Base-by-base conservation (phyloP, 2,888 invertebrate species). In the Ceratothoa steindachneri region DNA sequence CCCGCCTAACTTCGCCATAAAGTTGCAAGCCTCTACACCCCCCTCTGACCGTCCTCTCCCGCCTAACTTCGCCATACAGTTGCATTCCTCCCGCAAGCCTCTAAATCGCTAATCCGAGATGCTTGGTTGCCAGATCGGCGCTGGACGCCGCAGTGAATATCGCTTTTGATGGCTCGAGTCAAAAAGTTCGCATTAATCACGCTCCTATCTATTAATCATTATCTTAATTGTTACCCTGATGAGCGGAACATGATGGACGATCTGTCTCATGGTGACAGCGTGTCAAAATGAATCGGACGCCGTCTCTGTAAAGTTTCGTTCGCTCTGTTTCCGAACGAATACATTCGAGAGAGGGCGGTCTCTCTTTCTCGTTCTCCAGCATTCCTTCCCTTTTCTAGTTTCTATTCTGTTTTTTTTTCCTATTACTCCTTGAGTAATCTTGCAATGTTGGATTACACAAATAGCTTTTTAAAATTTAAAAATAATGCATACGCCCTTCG, bases 171-270 rank as follows among this genome's bases (percentile, higher is more conserved):
- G 24, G 60, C 22, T 60, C 24, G 24, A 60, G 60, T 60, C 60
- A 24, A 60, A 60, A 60, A 60, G 60, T 2, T 1, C 1, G n/a
- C 60, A 24, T 60, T 60, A 60, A 60, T 60, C 60, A 60, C 22
- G 2, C 22, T 12, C 12, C 60, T n/a, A 60, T 60, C 60, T 60
- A 60, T 60, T 60, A 24, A 60, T 60, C 60, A 60, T 60, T 60
- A 60, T n/a, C 22, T 60, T 60, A 60, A 60, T 60, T 60, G 60
- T 60, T 60, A 60, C 60, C 60, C 22, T 24, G 60, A 60, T 60
- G 60, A 60, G 60, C 19, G 60, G 12, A 22, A 24, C 60, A 70
- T 70, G 70, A 70, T 70, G 41, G 70, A 70, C 64, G 70, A 64
- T 70, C 60, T 30, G 19, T 30, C 30, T 30, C 28, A 24, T 29